These are phyloP conservation scores for Aromia moschata DNA, from an alignment of 2,888 invertebrate species.

Conservation along the genomic window DNA sequence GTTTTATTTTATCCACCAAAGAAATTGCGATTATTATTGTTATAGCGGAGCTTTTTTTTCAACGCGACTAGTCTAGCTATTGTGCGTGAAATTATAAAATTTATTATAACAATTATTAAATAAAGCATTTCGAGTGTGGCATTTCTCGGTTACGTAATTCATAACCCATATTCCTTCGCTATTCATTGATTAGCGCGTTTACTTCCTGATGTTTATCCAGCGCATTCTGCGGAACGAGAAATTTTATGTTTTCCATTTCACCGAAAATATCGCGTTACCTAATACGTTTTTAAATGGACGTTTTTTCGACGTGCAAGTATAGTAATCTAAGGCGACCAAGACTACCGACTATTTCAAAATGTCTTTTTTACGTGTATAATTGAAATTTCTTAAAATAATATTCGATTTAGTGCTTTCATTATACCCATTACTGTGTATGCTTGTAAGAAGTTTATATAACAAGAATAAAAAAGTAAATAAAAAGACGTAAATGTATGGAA, in stretches of 20 bases:
- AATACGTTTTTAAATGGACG: conserved; percentile 2
- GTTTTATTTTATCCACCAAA: background rate
- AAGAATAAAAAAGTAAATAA: no score
- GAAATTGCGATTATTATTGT: conserved; percentile 6
- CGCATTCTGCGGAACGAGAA: conserved; percentile 41
- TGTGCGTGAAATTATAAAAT: conserved; percentile 33
- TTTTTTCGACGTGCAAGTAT: no score
- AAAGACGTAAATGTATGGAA: no score
- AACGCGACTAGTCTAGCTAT: background rate
- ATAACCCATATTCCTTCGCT: conserved; percentile 42
- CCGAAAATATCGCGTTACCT: conserved; percentile 25
- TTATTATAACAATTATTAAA: conserved; percentile 27
- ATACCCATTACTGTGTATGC: no score
- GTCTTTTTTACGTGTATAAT: no score
- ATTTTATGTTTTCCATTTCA: conserved; percentile 35
- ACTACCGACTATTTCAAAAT: background rate
- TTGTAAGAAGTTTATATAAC: no score
- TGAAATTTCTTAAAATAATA: no score
- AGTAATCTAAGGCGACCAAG: background rate
- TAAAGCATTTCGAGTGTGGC: conserved; percentile 3
- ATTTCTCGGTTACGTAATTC: conserved; percentile 33
- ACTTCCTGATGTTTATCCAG: conserved; percentile 43
- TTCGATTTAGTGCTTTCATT: no score
- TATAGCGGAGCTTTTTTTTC: conserved; percentile 8
- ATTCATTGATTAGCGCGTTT: conserved; percentile 38